A percentile compares a stretch with the other conserved stretches of the same genome.
These are phyloP conservation scores for Drosophila basisetae DNA, from an alignment of 2,888 invertebrate genomes.

Conservation along the genomic window DNA sequence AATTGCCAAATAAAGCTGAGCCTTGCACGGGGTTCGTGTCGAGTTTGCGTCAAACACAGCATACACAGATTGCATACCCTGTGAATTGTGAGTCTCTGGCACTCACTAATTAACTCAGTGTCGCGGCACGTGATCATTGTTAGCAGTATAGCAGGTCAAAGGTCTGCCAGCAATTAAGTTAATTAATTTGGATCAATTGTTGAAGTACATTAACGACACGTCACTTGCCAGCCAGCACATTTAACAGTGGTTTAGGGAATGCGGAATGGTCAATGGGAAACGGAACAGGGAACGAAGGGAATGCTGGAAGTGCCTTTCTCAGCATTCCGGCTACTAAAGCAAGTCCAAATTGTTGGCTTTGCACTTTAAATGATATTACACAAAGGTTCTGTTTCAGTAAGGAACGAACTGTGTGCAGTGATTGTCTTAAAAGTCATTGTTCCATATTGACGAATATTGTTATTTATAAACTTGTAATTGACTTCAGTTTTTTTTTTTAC, in stretches of 20 bases:
- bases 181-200: conserved; percentile 52
- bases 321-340: conserved; percentile 19
- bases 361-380: conserved; percentile 5
- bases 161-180: conserved; percentile 63
- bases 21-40: not conserved
- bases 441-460: conserved; percentile 2
- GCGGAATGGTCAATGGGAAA: not conserved
- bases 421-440: not conserved
- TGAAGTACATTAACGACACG: conserved; percentile 31
- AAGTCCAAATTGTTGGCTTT: not conserved
- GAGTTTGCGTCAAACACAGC: not conserved
- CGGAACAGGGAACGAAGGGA: not conserved
- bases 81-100: conserved; percentile 13
- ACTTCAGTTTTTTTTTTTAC: not conserved
- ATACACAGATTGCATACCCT: not conserved
- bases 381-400: conserved; percentile 20
- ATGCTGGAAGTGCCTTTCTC: conserved; percentile 49
- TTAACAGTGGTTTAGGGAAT: conserved; percentile 33
- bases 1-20: not conserved
- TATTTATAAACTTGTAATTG: conserved; percentile 10
- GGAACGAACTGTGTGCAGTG: conserved; percentile 11
- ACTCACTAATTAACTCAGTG: conserved; percentile 8
- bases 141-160: conserved; percentile 23
- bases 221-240: conserved; percentile 30
- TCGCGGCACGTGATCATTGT: conserved; percentile 10